Base-by-base conservation (phyloP, 2,888 invertebrate genomes). In the Disparrhopalites patrizii region DNA sequence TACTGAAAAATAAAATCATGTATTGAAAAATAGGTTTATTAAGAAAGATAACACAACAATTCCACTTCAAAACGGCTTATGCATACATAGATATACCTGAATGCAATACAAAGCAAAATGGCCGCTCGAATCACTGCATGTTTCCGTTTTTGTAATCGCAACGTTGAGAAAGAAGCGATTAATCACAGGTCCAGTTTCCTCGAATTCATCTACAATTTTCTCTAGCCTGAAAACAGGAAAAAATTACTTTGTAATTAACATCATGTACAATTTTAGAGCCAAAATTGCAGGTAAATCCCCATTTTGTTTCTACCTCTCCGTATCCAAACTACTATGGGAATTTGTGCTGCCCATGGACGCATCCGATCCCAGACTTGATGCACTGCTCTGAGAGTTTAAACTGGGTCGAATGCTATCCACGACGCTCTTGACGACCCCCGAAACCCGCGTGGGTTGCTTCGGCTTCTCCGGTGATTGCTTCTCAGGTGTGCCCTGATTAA, bases 81-180 rank as follows among this genome's bases (percentile, higher is more conserved):
- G n/a, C 18, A 47, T 31, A 56, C 23, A 18, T 20, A 15, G 4
- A 18, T n/a, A 63, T 71, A 77, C 77, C 76, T 78, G 77, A 36
- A 79, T 78, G 65, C 77, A 78, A 70, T 79, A 79, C 30, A 78
- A 72, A 52, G 77, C 77, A 71, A 77, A 77, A 33, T 77, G 77
- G 43, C 76, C 76, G 36, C 76, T 76, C 5, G 76, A 71, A 62
- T 77, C 77, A 10, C 76, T 76, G 52, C 76, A 74, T 62, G 77
- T 73, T 66, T 78, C 78, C 20, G 79, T 78, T 63, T 75, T 75
- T 1, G 78, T 76, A 63, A 80, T 79, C 20, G 69, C 65, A 20
- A 78, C 75, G 70, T 77, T 77, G 15, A 77, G 70, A 67, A 78
- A 78, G 51, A 76, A 74, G 25, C 77, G 73, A 68, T 70, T 72